Percentiles rank a stretch among this genome's conserved stretches.
These are phyloP conservation scores for Acrocyrtus sp. DNA, from an alignment of 2,888 invertebrate species.

Conservation along the genomic window DNA sequence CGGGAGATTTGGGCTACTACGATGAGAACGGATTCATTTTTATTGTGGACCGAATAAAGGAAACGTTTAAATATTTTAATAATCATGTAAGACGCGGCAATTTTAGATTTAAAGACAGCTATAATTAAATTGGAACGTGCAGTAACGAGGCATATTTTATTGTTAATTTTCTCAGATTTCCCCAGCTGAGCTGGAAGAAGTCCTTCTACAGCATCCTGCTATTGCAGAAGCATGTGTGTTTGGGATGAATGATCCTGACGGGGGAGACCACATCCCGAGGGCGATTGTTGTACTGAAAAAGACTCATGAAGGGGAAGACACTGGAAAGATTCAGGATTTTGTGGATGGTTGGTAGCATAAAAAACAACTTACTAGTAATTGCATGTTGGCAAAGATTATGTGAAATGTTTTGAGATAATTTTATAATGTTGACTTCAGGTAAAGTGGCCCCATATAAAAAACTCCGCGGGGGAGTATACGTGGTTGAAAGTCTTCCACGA, in stretches of 20 bases:
- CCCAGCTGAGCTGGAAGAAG: slow-evolving; percentile 61
- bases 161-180: slow-evolving; percentile 56
- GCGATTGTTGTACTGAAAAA: slow-evolving; percentile 59
- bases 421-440: slow-evolving; percentile 14
- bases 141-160: too few relatives aligned
- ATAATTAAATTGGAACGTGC: too few relatives aligned
- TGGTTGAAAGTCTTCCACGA: slow-evolving; percentile 56
- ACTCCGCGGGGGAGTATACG: slow-evolving; percentile 58
- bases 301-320: slow-evolving; percentile 12
- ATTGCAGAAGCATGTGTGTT: slow-evolving; percentile 60
- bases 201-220: slow-evolving; percentile 55
- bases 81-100: slow-evolving; percentile 52
- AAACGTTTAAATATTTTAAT: slow-evolving; percentile 62
- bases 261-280: slow-evolving; percentile 61
- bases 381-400: neutral
- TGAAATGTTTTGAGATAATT: neutral
- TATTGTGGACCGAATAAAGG: slow-evolving; percentile 60
- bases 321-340: slow-evolving; percentile 54
- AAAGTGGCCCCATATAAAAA: slow-evolving; percentile 60
- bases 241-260: slow-evolving; percentile 60
- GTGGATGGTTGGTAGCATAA: slow-evolving; percentile 49
- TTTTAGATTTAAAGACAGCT: neutral
- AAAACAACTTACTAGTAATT: neutral
- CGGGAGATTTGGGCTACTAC: slow-evolving; percentile 61
- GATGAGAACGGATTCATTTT: slow-evolving; percentile 60